Evolutionary conservation across 2,113 vertebrate species (phyloP).

Genomic region (Arvicanthis niloticus): DNA sequence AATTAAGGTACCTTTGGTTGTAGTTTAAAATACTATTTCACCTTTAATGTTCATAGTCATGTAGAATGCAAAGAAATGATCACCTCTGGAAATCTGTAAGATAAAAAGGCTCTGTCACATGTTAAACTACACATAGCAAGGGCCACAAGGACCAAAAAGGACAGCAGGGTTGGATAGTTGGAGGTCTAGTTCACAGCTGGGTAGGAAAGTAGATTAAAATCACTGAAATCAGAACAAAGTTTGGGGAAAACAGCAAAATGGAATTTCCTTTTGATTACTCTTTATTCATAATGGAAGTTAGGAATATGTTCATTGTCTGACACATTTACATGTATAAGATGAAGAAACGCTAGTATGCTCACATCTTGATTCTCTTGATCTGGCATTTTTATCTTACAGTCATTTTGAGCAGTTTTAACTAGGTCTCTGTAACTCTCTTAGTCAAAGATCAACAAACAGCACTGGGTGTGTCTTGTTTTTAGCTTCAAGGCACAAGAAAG

Average conservation of each 20-base stretch:
- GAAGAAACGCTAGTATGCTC: background rate
- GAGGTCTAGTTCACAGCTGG: constrained; percentile 75
- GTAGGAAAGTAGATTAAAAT: constrained; percentile 65
- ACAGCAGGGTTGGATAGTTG: constrained; percentile 70
- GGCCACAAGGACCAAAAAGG: constrained; percentile 68
- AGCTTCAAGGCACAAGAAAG: constrained; percentile 70
- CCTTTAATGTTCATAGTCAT: constrained; percentile 74
- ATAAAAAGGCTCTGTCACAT: constrained; percentile 74
- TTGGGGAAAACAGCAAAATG: constrained; percentile 38
- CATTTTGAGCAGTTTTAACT: constrained; percentile 79
- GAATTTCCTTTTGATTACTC: constrained; percentile 27
- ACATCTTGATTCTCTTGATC: constrained; percentile 51
- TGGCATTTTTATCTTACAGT: constrained; percentile 77
- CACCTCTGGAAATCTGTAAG: constrained; percentile 78
- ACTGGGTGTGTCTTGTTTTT: constrained; percentile 73
- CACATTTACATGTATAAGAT: background rate
- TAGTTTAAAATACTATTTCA: constrained; percentile 78
- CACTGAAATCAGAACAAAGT: constrained; percentile 57
- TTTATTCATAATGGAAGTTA: background rate
- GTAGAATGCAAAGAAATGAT: constrained; percentile 79
- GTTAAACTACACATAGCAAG: constrained; percentile 72
- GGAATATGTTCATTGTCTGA: background rate
- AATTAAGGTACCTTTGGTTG: constrained; percentile 51
- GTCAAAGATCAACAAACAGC: constrained; percentile 83
- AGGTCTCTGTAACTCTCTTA: constrained; percentile 82